Base-by-base conservation (phyloP, 2,797 vertebrate species). In the Aplochiton taeniatus region DNA sequence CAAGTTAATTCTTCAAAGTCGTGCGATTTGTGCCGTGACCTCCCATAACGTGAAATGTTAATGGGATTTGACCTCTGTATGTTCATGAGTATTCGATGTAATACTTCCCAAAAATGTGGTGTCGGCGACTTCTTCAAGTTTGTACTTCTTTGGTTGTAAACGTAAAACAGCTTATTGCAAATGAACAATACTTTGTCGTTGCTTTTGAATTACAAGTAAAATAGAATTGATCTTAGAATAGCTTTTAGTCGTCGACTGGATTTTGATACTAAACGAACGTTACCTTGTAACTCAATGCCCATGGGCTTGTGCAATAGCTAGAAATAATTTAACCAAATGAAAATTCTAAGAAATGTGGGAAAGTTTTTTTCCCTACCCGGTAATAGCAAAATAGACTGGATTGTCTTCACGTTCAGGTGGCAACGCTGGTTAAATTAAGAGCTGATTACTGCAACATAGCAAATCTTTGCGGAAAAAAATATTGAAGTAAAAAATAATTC, bases 41-140 rank as follows among this genome's bases (percentile, higher is more conserved):
- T 93, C 92, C 96, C 97, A 98, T 98, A 96, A 85, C 96, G 95
- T 88, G 96, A 93, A 93, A 99, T 99, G 88, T 95, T 95, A 93
- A 99, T 99, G 85, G 98, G 97, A 94, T 94, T 96, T 85, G 98
- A 99, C 91, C 98, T 96, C 94, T 96, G 98, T 96, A 99, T 96
- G 97, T 97, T 99, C 97, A 99, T 99, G 94, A 93, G 96, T 95
- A 95, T 95, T 83, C 86, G 92, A 89, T 90, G 82, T 18, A 79
- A 81, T 69, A 83, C 69, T 87, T 89, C 87, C 88, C 79, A 87
- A 74, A 68, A 84, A 77, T 19, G 47, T 59, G 72, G 68, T 31
- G 71, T 17, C 73, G 74, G 79, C 69, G 74, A 84, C 72, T 69
- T 78, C 67, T 50, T 14, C 5, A 16, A 20, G 31, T 47, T 47